phyloP scores from a whole-genome alignment of 2,888 invertebrate species.

The Oasisia sp. region DNA sequence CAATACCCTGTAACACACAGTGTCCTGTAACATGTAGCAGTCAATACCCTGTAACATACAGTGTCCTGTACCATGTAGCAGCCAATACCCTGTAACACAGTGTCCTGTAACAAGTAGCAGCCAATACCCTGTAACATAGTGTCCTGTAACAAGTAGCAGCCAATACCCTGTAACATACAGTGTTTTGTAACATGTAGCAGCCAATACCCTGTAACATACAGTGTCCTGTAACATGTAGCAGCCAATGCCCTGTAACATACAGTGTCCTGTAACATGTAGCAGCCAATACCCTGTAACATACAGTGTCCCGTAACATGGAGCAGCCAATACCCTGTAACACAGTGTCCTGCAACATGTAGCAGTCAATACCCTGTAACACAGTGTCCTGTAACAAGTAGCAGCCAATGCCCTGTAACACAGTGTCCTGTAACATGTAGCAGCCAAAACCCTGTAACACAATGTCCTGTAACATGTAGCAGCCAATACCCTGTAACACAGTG shows the following conservation, averaged over 20 bases:
- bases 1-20: not conserved
- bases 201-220: not conserved
- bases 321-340: not conserved
- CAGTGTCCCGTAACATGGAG: not conserved
- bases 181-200: not conserved
- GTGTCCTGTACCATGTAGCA: not conserved
- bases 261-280: not conserved
- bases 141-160: not conserved
- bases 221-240: not conserved
- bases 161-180: not conserved
- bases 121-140: not conserved
- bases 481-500: not conserved
- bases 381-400: conserved; percentile 76
- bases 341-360: not conserved
- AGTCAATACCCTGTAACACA: not conserved
- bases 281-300: not conserved
- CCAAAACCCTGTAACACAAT: not conserved
- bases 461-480: not conserved
- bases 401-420: not conserved
- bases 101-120: not conserved
- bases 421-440: not conserved
- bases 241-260: not conserved
- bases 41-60: not conserved
- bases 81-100: not conserved
- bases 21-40: not conserved